Percentiles rank a stretch among this genome's conserved stretches.
Evolutionary conservation across 2,797 vertebrate genomes (phyloP).

Genomic region (Falco naumanni): DNA sequence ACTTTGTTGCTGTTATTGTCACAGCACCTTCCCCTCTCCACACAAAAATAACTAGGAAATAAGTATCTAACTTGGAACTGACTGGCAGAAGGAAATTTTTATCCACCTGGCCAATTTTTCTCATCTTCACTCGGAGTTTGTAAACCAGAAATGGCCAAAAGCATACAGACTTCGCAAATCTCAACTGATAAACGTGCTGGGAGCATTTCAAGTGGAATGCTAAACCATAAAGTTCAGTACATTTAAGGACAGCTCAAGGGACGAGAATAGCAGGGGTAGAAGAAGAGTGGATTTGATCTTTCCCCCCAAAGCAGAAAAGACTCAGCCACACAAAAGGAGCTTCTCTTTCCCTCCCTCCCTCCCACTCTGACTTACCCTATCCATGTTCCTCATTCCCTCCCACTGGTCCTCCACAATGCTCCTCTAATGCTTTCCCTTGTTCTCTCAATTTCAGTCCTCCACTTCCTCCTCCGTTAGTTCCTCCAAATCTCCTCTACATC

Average conservation of each 20-base stretch:
- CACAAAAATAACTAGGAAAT: neutral
- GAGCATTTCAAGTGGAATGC: neutral
- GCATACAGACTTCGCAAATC: neutral
- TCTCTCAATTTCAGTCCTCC: neutral
- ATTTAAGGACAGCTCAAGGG: neutral
- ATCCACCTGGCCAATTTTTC: neutral
- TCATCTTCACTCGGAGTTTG: neutral
- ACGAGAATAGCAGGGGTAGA: neutral
- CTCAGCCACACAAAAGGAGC: neutral
- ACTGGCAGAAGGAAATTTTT: neutral
- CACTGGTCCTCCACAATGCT: rapidly evolving
- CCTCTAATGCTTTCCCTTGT: neutral
- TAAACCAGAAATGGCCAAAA: neutral
- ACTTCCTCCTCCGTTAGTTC: neutral
- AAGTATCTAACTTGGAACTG: neutral
- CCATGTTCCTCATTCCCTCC: neutral
- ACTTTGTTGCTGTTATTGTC: neutral
- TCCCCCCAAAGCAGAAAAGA: neutral
- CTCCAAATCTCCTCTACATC: neutral
- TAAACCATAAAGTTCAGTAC: neutral
- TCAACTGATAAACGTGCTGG: neutral
- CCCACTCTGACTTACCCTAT: neutral
- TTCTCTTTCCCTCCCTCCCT: neutral
- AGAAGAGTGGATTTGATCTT: neutral
- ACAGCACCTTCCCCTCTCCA: neutral